phyloP scores from a whole-genome alignment of 2,113 vertebrate genomes.

The Forbesichthys agassizii region DNA sequence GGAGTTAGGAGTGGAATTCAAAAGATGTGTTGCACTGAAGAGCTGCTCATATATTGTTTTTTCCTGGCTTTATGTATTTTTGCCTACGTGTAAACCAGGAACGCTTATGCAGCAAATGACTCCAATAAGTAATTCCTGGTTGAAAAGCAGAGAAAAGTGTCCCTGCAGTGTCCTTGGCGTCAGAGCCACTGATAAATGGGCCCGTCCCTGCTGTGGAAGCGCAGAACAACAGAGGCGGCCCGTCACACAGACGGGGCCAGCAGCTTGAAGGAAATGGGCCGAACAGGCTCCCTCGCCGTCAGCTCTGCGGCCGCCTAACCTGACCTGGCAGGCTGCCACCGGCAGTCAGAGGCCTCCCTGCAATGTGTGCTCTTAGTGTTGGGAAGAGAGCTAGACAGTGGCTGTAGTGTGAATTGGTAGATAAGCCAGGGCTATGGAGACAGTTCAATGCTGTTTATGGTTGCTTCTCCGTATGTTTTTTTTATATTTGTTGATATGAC shows the following conservation, averaged over 20 bases:
- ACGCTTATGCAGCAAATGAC: too few species aligned
- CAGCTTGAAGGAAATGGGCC: conserved; percentile 36
- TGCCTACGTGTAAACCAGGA: too few species aligned
- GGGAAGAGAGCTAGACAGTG: background rate
- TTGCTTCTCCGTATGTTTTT: background rate
- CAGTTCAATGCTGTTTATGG: background rate
- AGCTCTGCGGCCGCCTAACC: conserved; percentile 32
- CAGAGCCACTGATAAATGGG: conserved; percentile 38
- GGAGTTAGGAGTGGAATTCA: too few species aligned
- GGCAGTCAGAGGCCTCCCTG: conserved; percentile 5
- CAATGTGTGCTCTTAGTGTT: conserved; percentile 8
- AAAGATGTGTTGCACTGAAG: too few species aligned
- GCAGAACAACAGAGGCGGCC: conserved; percentile 22
- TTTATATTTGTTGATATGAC: background rate
- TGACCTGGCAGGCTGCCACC: conserved; percentile 12
- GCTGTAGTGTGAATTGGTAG: too few species aligned
- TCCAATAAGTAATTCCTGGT: background rate
- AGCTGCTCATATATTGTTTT: too few species aligned
- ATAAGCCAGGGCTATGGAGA: background rate
- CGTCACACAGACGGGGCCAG: conserved; percentile 48
- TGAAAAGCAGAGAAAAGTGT: background rate
- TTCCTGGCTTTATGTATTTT: too few species aligned
- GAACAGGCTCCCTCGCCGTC: conserved; percentile 47
- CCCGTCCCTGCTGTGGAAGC: conserved; percentile 18
- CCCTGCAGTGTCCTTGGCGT: conserved; percentile 36